Evolutionary conservation across 92 coral and sea anemone species (phyloP), one percentile per base, ranked within the genome.

Genomic region (Epizoanthus illoricatus): DNA sequence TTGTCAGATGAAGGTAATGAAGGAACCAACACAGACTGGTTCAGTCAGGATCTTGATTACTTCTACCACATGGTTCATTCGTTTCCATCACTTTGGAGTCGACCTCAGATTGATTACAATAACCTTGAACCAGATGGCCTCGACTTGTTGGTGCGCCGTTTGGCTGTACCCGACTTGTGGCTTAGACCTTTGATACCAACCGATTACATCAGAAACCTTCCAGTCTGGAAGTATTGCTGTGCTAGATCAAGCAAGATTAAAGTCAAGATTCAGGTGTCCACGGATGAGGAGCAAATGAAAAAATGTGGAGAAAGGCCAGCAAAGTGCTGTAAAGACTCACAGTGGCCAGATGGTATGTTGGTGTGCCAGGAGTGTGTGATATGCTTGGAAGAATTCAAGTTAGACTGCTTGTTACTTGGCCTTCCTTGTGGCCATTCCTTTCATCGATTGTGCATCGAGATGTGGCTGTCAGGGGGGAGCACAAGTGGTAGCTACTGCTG

Each of bases 91-190:
- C 83, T 88, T 55, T 80, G 97, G 84, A 76, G 74, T 18, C 89
- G 88, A 47, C 89, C 92, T 9, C 93, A 90, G 39, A 81, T 86
- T 49, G 89, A 92, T 75, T 86, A 86, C 70, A 86, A 91, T 63
- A 86, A 90, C n/a, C 89, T 90, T 54, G 99, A 93, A 66, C 20
- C 71, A 45, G 94, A 93, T 86, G 92, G 96, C 40, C 86, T 97
- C 84, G 99, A 97, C 69, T 87, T 90, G 71, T 84, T 97, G 40
- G 93, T 97, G 28, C 94, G 95, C 20, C 94, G 97, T 47, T 88
- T 97, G 71, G 99, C 99, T 39, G 90, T 92, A 20, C 99, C 99
- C 18, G 99, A 91, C 61, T 90, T 97, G 42, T 97, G 99, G 99
- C 89, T 97, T 21, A 94, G 89, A 36, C 99, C 99, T 1, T 43